Percentiles rank a stretch among this genome's conserved stretches.
These are phyloP conservation scores for Mystacides longicornis DNA, from an alignment of 2,888 invertebrate genomes.

Conservation along the genomic window DNA sequence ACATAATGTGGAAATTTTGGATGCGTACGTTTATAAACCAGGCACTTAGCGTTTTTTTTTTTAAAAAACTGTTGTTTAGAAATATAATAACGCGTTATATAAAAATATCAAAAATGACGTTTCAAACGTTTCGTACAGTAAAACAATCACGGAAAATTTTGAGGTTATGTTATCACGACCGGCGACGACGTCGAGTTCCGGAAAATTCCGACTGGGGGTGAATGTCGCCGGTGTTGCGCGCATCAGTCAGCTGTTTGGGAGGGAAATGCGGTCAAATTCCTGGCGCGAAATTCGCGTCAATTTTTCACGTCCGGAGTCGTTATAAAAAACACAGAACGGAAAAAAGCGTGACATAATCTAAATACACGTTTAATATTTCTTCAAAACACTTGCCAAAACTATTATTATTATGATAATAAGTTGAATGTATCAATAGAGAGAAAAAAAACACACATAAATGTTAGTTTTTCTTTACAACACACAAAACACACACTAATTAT, in stretches of 20 bases:
- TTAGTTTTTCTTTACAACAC: too few species aligned
- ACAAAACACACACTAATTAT: background rate
- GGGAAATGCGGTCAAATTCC: background rate
- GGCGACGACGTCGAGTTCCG: conserved; percentile 7
- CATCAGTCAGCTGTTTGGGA: conserved; percentile 17
- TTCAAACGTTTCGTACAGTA: too few species aligned
- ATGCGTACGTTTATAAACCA: too few species aligned
- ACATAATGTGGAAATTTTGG: too few species aligned
- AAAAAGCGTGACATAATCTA: background rate
- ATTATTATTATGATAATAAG: background rate
- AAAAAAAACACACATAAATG: background rate
- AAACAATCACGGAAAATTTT: background rate
- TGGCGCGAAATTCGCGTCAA: background rate
- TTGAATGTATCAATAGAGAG: background rate
- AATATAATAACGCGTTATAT: too few species aligned
- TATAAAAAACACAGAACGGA: background rate
- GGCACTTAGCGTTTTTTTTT: too few species aligned
- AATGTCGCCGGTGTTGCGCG: conserved; percentile 7
- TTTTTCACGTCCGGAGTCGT: background rate
- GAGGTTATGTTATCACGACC: conserved; percentile 20
- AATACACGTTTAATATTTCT: background rate
- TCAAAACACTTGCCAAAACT: background rate
- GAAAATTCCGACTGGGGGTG: conserved; percentile 16
- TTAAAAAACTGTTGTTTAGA: too few species aligned
- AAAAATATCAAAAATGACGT: too few species aligned